phyloP scores from a whole-genome alignment of 2,888 invertebrate species.

The Oxystoma pomonae region DNA sequence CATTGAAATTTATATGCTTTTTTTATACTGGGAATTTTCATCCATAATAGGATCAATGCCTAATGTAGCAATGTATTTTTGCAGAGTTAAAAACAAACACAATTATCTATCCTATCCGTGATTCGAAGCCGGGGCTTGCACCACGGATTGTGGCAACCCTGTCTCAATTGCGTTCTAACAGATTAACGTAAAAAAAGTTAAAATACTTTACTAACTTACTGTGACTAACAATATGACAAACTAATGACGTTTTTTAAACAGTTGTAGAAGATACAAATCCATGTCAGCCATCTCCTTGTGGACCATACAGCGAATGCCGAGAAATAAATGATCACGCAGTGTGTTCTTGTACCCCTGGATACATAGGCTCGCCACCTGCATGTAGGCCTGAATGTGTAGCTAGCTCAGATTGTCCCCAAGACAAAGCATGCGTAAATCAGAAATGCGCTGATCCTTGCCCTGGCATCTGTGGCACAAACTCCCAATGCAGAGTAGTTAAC shows the following conservation, averaged over 20 bases:
- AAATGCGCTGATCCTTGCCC: constrained; percentile 64
- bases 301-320: constrained; percentile 62
- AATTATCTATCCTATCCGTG: too few species aligned
- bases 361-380: constrained; percentile 60
- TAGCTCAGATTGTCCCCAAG: constrained; percentile 63
- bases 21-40: too few species aligned
- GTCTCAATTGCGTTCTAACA: too few species aligned
- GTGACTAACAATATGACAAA: not conserved
- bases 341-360: constrained; percentile 59
- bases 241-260: not conserved
- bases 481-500: constrained; percentile 62
- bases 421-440: constrained; percentile 58
- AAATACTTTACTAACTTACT: not conserved
- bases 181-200: not conserved
- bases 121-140: too few species aligned
- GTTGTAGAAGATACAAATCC: constrained; percentile 47
- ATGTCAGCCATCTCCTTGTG: constrained; percentile 63
- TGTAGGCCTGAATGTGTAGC: constrained; percentile 65
- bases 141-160: too few species aligned
- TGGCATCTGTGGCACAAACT: constrained; percentile 61
- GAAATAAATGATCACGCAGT: constrained; percentile 59
- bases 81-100: too few species aligned
- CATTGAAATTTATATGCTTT: too few species aligned
- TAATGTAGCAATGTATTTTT: too few species aligned
- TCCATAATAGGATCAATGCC: too few species aligned